Evolutionary conservation across 2,113 vertebrate genomes (phyloP).

Genomic region (Garra rufa): DNA sequence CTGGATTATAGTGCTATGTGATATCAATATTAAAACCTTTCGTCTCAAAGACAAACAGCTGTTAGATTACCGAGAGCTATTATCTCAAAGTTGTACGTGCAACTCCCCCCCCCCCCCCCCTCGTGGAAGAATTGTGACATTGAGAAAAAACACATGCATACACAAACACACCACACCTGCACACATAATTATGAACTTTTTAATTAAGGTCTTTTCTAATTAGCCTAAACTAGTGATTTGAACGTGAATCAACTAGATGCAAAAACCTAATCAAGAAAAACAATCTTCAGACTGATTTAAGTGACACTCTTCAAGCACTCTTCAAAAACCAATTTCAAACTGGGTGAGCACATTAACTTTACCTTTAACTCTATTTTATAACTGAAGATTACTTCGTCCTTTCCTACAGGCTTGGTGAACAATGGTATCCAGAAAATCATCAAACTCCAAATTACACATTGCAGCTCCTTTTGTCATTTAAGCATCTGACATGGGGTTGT

Average conservation of each 20-base stretch:
- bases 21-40: neutral
- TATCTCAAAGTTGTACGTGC: neutral
- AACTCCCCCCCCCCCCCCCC: too few relatives aligned
- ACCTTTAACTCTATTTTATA: neutral
- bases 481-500: neutral
- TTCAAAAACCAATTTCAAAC: conserved; percentile 2
- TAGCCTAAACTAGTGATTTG: neutral
- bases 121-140: neutral
- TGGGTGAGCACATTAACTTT: neutral
- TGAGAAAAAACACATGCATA: neutral
- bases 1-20: neutral
- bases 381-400: neutral
- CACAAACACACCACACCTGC: neutral
- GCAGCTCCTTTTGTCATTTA: neutral
- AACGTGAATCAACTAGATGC: neutral
- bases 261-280: conserved; percentile 21
- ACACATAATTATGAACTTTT: neutral
- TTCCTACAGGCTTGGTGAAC: neutral
- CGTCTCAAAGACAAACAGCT: neutral
- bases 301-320: neutral
- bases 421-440: conserved; percentile 6
- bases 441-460: conserved; percentile 16
- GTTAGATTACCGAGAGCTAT: neutral
- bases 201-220: conserved; percentile 19
- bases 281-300: neutral